Conservation (phyloP, 2,888 invertebrate species). For the Oscheius sp. region DNA sequence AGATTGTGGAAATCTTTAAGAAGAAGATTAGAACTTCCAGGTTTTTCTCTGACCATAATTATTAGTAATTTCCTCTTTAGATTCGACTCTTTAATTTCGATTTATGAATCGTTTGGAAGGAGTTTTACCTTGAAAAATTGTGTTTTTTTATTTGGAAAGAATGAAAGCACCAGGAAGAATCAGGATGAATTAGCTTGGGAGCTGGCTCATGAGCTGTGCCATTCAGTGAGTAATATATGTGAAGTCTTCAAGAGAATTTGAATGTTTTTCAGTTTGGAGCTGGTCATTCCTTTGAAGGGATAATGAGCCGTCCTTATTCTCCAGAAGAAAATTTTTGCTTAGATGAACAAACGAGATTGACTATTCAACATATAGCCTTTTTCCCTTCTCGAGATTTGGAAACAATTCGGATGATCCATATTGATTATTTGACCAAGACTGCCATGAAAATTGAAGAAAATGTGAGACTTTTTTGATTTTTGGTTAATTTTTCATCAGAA, state of each 20-base stretch:
- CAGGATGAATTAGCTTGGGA: not conserved
- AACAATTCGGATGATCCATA: not conserved
- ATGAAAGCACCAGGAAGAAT: not conserved
- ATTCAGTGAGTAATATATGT: not conserved
- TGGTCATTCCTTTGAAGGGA: conserved; percentile 13
- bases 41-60: not conserved
- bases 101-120: not conserved
- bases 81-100: not conserved
- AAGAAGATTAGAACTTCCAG: not conserved
- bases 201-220: conserved; percentile 7
- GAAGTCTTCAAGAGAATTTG: not conserved
- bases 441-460: not conserved
- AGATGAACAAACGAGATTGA: not conserved
- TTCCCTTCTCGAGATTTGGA: not conserved
- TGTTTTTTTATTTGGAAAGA: not conserved
- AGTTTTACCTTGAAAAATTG: conserved; percentile 16
- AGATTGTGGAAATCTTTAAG: not conserved
- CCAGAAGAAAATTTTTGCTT: not conserved
- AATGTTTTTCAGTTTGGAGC: not conserved
- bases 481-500: not conserved
- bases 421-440: not conserved
- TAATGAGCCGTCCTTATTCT: conserved; percentile 1
- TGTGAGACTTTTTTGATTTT: not conserved
- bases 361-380: not conserved
- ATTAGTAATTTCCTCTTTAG: not conserved